These are phyloP conservation scores for Drymonia ruficornis DNA, from an alignment of 2,888 invertebrate species.

Conservation along the genomic window DNA sequence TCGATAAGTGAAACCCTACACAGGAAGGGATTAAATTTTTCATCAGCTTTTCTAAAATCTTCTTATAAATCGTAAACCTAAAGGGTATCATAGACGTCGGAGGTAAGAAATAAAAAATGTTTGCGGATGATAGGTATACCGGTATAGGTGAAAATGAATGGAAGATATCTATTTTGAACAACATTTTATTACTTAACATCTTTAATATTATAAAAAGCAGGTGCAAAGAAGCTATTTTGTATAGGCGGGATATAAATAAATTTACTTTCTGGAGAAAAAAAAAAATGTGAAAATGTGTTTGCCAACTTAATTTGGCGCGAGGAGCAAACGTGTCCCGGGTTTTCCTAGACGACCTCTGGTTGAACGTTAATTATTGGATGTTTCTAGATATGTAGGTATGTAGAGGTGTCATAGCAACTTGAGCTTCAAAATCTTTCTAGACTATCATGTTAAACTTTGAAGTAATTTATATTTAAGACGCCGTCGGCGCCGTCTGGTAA, in stretches of 20 bases:
- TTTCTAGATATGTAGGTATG: background rate
- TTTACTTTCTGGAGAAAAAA: conserved; percentile 59
- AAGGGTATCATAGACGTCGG: background rate
- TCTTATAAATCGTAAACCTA: conserved; percentile 15
- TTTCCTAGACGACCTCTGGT: conserved; percentile 39
- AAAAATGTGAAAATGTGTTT: no score
- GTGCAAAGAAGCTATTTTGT: conserved; percentile 22
- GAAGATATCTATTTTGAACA: conserved; percentile 13
- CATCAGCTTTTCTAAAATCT: conserved; percentile 40
- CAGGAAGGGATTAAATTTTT: conserved; percentile 55
- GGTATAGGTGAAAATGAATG: no score
- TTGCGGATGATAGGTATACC: background rate
- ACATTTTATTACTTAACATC: conserved; percentile 16
- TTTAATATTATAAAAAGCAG: conserved; percentile 26
- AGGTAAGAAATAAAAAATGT: background rate
- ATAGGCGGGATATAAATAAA: conserved; percentile 54
- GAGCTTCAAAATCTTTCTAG: background rate
- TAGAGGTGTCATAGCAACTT: no score
- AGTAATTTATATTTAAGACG: no score
- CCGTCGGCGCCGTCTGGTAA: no score
- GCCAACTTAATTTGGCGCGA: conserved; percentile 62
- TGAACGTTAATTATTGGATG: conserved; percentile 33
- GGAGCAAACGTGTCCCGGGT: conserved; percentile 46
- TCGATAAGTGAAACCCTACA: conserved; percentile 51
- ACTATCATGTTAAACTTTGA: background rate